Conservation (phyloP, 2,113 vertebrate genomes). For the Tympanuchus pallidicinctus region DNA sequence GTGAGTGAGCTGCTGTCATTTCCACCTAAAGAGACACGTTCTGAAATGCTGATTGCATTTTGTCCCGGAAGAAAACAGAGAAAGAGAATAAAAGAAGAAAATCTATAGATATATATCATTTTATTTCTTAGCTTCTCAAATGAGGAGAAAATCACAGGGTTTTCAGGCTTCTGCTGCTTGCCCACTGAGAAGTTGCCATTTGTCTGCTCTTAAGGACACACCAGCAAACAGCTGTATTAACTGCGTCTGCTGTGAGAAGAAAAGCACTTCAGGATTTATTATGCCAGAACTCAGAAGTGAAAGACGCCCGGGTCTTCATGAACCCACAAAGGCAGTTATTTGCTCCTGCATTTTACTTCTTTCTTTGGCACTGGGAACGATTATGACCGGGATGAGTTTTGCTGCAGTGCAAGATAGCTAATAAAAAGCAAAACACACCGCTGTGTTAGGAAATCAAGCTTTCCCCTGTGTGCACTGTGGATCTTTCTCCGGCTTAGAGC, state of each 20-base stretch:
- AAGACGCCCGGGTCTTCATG: not conserved
- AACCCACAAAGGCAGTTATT: not conserved
- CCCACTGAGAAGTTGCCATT: not conserved
- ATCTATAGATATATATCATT: not conserved
- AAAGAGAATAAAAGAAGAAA: not conserved
- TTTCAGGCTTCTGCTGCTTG: not conserved
- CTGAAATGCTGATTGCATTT: not conserved
- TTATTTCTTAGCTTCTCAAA: not conserved
- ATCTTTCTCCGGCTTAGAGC: not conserved
- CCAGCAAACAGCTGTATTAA: not conserved
- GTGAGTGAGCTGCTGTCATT: not conserved
- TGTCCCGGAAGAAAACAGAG: too few species aligned
- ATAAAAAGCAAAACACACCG: not conserved
- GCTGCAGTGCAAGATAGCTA: not conserved
- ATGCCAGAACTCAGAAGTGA: not conserved
- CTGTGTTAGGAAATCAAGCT: not conserved
- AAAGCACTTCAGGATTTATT: slow-evolving; percentile 21
- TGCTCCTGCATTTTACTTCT: not conserved
- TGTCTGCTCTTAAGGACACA: not conserved
- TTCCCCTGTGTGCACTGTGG: not conserved
- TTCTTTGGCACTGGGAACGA: not conserved
- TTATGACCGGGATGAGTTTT: not conserved
- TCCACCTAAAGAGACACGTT: not conserved
- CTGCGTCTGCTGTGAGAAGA: not conserved
- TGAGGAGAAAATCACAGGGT: accelerated